These are phyloP conservation scores for Calidris pugnax DNA, from an alignment of 2,113 vertebrate genomes.

Conservation along the genomic window DNA sequence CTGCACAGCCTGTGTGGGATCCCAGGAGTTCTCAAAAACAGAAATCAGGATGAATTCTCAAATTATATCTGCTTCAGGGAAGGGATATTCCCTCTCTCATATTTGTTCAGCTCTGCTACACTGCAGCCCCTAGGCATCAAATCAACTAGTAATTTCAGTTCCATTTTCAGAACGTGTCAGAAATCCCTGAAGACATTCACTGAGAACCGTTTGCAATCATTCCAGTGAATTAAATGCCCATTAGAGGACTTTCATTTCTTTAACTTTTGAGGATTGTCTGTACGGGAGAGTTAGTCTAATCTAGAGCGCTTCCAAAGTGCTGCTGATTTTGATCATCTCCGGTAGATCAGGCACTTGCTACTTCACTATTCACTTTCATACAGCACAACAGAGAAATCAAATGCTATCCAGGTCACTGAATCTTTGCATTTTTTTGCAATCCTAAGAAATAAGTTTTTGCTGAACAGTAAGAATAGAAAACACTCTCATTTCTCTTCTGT, in stretches of 20 bases:
- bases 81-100: neutral
- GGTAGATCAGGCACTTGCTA: neutral
- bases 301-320: neutral
- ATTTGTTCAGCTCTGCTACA: neutral
- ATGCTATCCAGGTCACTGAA: accelerated
- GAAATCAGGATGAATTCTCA: neutral
- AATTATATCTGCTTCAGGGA: neutral
- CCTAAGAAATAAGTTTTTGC: neutral
- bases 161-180: neutral
- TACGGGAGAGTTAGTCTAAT: neutral
- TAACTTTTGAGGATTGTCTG: neutral
- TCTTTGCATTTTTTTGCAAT: neutral
- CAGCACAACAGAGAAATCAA: neutral
- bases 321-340: neutral
- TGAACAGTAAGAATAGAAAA: neutral
- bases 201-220: neutral
- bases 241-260: neutral
- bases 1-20: neutral
- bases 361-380: neutral
- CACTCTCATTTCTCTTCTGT: neutral
- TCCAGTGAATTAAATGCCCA: neutral
- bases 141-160: neutral
- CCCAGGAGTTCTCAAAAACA: neutral
- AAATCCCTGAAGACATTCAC: neutral
- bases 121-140: neutral